phyloP scores from a whole-genome alignment of 2,888 invertebrate genomes.

The Pelosia muscerda region DNA sequence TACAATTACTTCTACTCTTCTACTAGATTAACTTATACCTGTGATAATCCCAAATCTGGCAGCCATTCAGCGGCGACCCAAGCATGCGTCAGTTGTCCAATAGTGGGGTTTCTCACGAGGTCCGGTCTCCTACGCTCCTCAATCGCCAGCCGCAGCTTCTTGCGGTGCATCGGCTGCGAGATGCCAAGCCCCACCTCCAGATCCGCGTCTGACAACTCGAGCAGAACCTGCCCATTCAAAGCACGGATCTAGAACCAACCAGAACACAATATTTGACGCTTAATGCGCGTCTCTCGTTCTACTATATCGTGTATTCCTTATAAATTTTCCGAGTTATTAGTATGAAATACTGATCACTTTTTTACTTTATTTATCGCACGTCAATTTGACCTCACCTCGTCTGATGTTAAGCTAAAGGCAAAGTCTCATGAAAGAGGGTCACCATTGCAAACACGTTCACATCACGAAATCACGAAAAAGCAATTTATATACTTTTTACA shows the following conservation, averaged over 20 bases:
- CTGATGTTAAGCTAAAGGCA: no score
- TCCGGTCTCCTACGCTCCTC: slow-evolving; percentile 96
- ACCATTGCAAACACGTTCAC: no score
- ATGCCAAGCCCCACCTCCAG: slow-evolving; percentile 97
- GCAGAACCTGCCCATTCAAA: slow-evolving; percentile 93
- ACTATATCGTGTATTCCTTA: slow-evolving; percentile 41
- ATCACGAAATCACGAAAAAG: slow-evolving; percentile 25
- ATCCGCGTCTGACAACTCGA: slow-evolving; percentile 96
- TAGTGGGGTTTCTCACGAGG: slow-evolving; percentile 94
- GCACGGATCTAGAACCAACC: slow-evolving; percentile 89
- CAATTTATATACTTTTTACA: slow-evolving; percentile 32
- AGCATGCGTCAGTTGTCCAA: slow-evolving; percentile 95
- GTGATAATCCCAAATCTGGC: slow-evolving; percentile 95
- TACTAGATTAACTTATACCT: slow-evolving; percentile 85
- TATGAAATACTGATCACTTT: slow-evolving; percentile 9
- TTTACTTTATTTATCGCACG: no score
- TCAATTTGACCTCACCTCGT: no score
- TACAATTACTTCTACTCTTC: no score
- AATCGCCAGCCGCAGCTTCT: slow-evolving; percentile 96
- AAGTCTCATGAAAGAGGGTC: no score
- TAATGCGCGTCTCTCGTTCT: slow-evolving; percentile 76
- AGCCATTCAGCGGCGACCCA: slow-evolving; percentile 98
- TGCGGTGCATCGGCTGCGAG: slow-evolving; percentile 96
- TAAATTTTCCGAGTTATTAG: slow-evolving; percentile 10
- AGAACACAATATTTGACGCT: slow-evolving; percentile 87